Evolutionary conservation across 2,797 vertebrate species (phyloP).

Genomic region (Percopsis omiscomaycus): DNA sequence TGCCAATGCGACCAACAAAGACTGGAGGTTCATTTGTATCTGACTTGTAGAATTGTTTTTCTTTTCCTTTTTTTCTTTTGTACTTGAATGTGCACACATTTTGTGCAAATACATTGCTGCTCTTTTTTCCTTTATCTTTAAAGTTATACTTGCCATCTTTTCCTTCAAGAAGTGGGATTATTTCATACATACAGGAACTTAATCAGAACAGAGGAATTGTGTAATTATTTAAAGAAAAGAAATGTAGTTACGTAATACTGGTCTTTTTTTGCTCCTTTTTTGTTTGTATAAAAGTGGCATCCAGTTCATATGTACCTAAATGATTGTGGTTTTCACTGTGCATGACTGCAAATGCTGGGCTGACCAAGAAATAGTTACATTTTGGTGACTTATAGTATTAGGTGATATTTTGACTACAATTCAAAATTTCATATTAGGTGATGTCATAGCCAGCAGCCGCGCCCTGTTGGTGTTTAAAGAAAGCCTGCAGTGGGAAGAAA

Average conservation of each 20-base stretch:
- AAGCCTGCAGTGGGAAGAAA: conserved; percentile 14
- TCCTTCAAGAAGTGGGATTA: conserved; percentile 69
- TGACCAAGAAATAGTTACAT: conserved; percentile 10
- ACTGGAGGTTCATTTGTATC: conserved; percentile 77
- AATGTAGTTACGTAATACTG: conserved; percentile 54
- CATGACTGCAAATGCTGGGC: conserved; percentile 20
- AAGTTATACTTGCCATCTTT: conserved; percentile 74
- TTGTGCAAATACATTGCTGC: conserved; percentile 83
- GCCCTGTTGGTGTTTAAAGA: conserved; percentile 5
- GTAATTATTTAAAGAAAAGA: conserved; percentile 38
- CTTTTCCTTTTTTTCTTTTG: conserved; percentile 69
- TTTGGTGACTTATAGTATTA: conserved; percentile 3
- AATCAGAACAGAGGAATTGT: conserved; percentile 60
- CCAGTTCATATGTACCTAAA: conserved; percentile 22
- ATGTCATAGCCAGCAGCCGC: conserved; percentile 3
- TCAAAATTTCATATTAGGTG: not conserved
- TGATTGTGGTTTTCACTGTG: conserved; percentile 46
- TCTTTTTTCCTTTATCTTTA: conserved; percentile 76
- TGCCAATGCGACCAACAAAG: conserved; percentile 85
- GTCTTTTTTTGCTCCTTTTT: conserved; percentile 37
- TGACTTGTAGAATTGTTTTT: conserved; percentile 63
- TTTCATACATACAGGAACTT: conserved; percentile 34
- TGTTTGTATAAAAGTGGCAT: conserved; percentile 23
- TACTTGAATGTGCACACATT: conserved; percentile 85
- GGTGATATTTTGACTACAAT: conserved; percentile 6